Base-by-base conservation (phyloP, 2,797 vertebrate genomes). In the Notolepis coatsorum region DNA sequence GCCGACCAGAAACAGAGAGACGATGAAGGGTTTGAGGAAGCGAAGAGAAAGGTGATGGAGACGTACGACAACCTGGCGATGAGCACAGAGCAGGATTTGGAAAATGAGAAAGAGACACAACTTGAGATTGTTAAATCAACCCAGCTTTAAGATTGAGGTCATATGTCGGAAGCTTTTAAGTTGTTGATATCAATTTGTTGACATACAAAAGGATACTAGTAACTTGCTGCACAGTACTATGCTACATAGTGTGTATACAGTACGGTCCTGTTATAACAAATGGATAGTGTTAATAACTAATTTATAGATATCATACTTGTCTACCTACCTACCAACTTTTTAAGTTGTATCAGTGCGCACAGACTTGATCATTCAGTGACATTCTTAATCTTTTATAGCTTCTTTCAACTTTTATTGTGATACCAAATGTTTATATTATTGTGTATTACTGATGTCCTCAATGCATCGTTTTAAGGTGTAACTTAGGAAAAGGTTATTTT, bases 381-480 rank as follows among this genome's bases (percentile, higher is more conserved):
- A 46, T 27, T 4, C 39, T 45, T 45, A 8, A 13, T 43, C 13
- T 30, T 61, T 69, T 39, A 5, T 45, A 60, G 65, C 27, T 65
- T 54, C 15, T 50, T 41, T 7, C 7, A 18, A 3, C 10, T 52
- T 33, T 8, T 50, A 58, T 58, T 57, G 61, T 18, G 8, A 25
- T 37, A 30, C 4, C 18, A n/a, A 20, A 39, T 24, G 23, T 15
- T 50, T 27, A n/a, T 5, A 24, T 33, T 33, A 65, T 50, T 65
- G 74, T 79, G 57, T 74, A 57, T 54, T 50, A 33, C 1, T 51
- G 15, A 75, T 4, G 46, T 68, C 13, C 12, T 65, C 25, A 69
- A 59, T 33, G 62, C 84, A 89, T 83, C 66, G 42, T 87, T 89
- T 87, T 85, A 84, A 77, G 80, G 68, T 90, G 87, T 84, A 65